These are phyloP conservation scores for Noctuana brunneofusca DNA, from an alignment of 2,888 invertebrate genomes.

Conservation along the genomic window DNA sequence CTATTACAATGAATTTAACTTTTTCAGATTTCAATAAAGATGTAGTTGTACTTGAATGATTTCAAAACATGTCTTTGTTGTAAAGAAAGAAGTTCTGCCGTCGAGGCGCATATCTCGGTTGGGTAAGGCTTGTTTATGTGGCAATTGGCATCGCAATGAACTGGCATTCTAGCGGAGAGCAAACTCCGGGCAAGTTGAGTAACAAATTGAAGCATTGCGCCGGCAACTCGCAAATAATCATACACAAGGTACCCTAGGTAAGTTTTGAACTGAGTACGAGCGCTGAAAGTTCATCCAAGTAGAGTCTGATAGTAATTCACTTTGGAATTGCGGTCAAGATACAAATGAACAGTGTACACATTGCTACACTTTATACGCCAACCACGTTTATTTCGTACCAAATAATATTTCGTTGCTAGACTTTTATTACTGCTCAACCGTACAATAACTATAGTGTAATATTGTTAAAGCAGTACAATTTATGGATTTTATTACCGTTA, in stretches of 20 bases:
- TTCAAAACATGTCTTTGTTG: slow-evolving; percentile 62
- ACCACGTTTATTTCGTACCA: slow-evolving; percentile 32
- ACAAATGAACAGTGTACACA: slow-evolving; percentile 43
- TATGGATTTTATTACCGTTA: slow-evolving; percentile 23
- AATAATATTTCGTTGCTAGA: slow-evolving; percentile 33
- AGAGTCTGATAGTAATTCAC: slow-evolving; percentile 62
- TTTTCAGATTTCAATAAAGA: not conserved
- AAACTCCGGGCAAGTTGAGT: slow-evolving; percentile 66
- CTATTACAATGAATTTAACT: too few relatives aligned
- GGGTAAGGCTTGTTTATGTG: slow-evolving; percentile 71
- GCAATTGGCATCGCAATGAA: slow-evolving; percentile 74
- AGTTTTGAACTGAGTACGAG: slow-evolving; percentile 51
- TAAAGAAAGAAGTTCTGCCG: slow-evolving; percentile 67
- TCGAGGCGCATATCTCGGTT: slow-evolving; percentile 59
- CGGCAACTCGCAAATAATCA: slow-evolving; percentile 73
- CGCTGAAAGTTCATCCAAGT: slow-evolving; percentile 58
- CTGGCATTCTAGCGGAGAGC: slow-evolving; percentile 56
- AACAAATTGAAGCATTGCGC: slow-evolving; percentile 70
- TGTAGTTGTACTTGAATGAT: slow-evolving; percentile 31
- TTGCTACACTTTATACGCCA: slow-evolving; percentile 32
- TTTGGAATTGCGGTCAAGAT: slow-evolving; percentile 60
- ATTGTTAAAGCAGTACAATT: slow-evolving; percentile 30
- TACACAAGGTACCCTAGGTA: slow-evolving; percentile 58
- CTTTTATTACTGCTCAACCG: slow-evolving; percentile 33
- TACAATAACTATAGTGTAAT: slow-evolving; percentile 34